These are phyloP conservation scores for Nycteola revayana DNA, from an alignment of 2,888 invertebrate species.

Conservation along the genomic window DNA sequence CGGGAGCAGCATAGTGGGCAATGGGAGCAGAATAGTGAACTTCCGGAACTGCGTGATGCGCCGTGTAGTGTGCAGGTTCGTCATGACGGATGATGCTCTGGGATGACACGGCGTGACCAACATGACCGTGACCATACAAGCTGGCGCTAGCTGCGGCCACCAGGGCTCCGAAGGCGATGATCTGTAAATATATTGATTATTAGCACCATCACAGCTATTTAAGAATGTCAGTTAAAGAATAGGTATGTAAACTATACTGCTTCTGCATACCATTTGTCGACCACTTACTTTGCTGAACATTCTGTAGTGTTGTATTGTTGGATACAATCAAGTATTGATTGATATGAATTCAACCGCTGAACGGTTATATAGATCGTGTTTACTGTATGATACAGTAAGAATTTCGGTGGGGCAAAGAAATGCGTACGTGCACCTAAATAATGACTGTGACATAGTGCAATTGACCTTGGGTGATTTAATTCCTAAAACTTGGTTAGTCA, in stretches of 20 bases:
- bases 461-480: constrained; percentile 13
- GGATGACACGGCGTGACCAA: constrained; percentile 53
- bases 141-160: constrained; percentile 74
- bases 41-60: constrained; percentile 28
- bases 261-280: neutral
- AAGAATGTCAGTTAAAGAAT: too few species aligned
- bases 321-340: constrained; percentile 24
- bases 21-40: constrained; percentile 21
- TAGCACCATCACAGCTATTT: too few species aligned
- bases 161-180: constrained; percentile 60
- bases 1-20: constrained; percentile 16
- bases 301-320: constrained; percentile 30
- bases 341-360: constrained; percentile 42
- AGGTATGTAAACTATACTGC: too few species aligned
- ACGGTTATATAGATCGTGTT: constrained; percentile 43
- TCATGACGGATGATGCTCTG: constrained; percentile 62
- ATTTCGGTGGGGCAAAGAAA: constrained; percentile 18
- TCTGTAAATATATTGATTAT: constrained; percentile 44
- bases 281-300: constrained; percentile 64
- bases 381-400: constrained; percentile 1
- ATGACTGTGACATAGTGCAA: constrained; percentile 8
- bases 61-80: constrained; percentile 30
- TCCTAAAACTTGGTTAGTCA: too few species aligned
- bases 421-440: constrained; percentile 33
- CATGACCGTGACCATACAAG: constrained; percentile 46